Evolutionary conservation across 2,113 vertebrate species (phyloP), one percentile per base, ranked within the genome.

Genomic region (Marmota monax): DNA sequence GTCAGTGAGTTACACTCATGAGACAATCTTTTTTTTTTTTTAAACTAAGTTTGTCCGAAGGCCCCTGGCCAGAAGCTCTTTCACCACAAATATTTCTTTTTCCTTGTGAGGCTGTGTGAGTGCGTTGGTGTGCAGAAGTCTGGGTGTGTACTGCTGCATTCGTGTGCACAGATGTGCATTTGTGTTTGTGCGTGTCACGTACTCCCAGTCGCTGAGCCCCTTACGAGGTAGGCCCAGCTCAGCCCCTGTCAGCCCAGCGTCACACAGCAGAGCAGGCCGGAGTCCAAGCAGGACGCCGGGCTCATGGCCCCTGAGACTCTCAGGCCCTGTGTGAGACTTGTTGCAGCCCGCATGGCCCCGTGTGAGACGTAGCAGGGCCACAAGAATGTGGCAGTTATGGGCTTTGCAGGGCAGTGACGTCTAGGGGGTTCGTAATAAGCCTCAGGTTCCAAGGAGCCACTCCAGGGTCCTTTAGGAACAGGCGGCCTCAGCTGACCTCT

Each of bases 321-420:
- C 39, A 39, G 39, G 39, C 39, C 39, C 39, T 39, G 39, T 39
- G 39, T 39, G 39, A 39, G 39, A 39, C 39, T 39, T 39, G 39
- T 39, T 39, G 39, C 39, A 39, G 39, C 39, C 39, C 39, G 39
- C 39, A 39, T 39, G 39, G 39, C 39, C 39, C 39, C 39, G 17
- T 0, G 0, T 5, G 53, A 84, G 22, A 22, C 7, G 14, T 1
- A 39, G 39, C 23, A 13, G 67, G 65, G 27, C 56, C 3, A 2
- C 37, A 53, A 53, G 48, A n/a, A 23, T 34, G 13, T 51, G 14
- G 42, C 53, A 76, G 14, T 7, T 22, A 27, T 5, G 5, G 51
- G 18, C 58, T 14, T 53, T 39, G 48, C 63, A 86, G 79, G 84
- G 25, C 12, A 27, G 73, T 17, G 25, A 29, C 56, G 73, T 89